Evolutionary conservation across 2,113 vertebrate species (phyloP).

Genomic region (Oophaga pumilio): DNA sequence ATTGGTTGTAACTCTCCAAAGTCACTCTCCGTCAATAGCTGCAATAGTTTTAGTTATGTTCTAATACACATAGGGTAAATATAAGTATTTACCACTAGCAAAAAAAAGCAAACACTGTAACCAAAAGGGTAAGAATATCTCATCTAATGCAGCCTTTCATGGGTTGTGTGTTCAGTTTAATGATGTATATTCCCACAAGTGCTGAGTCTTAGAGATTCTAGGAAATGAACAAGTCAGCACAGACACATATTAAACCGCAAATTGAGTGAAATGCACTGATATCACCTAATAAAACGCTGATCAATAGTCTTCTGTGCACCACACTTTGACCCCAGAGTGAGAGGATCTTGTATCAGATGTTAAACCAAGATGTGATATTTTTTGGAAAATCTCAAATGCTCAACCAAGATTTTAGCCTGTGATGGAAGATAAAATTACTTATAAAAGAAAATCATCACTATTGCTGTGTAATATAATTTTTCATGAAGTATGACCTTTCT

Average conservation of each 20-base stretch:
- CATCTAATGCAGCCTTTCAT: neutral
- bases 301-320: neutral
- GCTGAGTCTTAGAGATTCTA: neutral
- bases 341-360: constrained; percentile 3
- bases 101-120: neutral
- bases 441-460: neutral
- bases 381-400: neutral
- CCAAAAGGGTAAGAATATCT: neutral
- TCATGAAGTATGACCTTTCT: neutral
- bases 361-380: neutral
- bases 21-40: neutral
- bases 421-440: neutral
- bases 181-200: neutral
- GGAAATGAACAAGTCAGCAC: constrained; percentile 23
- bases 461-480: neutral
- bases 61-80: neutral
- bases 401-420: neutral
- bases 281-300: constrained; percentile 2
- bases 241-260: constrained; percentile 1
- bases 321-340: neutral
- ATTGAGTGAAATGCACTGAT: neutral
- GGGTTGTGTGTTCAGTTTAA: neutral
- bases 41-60: neutral
- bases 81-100: neutral
- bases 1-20: too few relatives aligned